These are phyloP conservation scores for Neodiprion lecontei DNA, from an alignment of 1,140 invertebrate species.

Conservation along the genomic window DNA sequence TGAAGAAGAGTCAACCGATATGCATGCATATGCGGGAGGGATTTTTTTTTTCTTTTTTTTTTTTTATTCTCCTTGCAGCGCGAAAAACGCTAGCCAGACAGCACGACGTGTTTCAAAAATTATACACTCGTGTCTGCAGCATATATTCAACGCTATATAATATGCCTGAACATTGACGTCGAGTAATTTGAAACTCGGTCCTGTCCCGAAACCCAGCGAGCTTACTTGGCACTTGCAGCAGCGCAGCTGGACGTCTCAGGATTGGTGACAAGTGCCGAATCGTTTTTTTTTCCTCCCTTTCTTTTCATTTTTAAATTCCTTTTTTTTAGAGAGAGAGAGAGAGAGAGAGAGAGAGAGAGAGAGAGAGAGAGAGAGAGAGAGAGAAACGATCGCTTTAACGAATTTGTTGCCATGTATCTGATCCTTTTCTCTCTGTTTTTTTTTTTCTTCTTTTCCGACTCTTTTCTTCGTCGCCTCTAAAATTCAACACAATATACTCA, in stretches of 20 bases:
- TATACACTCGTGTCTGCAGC: neutral
- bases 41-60: constrained; percentile 14
- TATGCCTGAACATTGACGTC: neutral
- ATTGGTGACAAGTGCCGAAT: neutral
- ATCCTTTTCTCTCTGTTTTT: no score
- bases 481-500: no score
- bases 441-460: no score
- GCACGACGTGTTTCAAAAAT: constrained; percentile 46
- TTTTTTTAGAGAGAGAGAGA: no score
- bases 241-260: constrained; percentile 21
- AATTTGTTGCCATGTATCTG: no score
- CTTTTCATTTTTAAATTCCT: neutral
- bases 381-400: no score
- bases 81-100: constrained; percentile 48
- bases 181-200: neutral
- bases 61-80: constrained; percentile 28
- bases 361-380: no score
- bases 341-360: no score
- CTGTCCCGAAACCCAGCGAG: neutral
- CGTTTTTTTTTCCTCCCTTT: constrained; percentile 13
- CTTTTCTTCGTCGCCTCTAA: no score
- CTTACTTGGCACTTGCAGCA: constrained; percentile 13
- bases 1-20: neutral
- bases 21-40: no score
- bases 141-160: neutral